Evolutionary conservation across 1,140 invertebrate species (phyloP).

Genomic region (Drosophila paulistorum): DNA sequence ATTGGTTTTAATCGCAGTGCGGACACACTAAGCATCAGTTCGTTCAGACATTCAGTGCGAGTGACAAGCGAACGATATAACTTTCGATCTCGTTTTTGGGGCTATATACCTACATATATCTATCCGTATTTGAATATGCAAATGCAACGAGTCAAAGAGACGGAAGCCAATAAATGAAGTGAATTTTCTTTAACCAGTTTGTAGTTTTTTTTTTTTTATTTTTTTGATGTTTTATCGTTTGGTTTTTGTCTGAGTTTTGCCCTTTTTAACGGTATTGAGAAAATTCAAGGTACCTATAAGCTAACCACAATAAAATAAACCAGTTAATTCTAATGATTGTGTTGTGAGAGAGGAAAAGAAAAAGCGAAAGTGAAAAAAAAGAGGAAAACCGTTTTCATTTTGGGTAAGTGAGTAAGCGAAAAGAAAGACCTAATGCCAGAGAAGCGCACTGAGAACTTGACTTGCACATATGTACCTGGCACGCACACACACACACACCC

Average conservation of each 20-base stretch:
- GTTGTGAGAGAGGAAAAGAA: constrained; percentile 31
- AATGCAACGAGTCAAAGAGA: constrained; percentile 28
- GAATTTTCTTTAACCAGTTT: constrained; percentile 69
- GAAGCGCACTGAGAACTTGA: constrained; percentile 7
- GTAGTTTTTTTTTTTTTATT: constrained; percentile 3
- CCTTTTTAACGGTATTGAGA: constrained; percentile 65
- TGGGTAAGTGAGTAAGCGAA: constrained; percentile 49
- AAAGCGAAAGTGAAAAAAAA: constrained; percentile 62
- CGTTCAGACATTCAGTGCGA: constrained; percentile 1
- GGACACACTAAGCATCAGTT: constrained; percentile 20
- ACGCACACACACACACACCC: constrained; percentile 3
- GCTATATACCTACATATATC: too few species aligned
- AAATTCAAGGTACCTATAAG: constrained; percentile 38
- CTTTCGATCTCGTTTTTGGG: constrained; percentile 11
- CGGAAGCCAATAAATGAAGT: constrained; percentile 35
- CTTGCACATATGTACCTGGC: constrained; percentile 10
- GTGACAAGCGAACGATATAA: background rate
- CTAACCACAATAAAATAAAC: constrained; percentile 29
- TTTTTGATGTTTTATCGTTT: constrained; percentile 5
- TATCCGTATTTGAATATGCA: constrained; percentile 40
- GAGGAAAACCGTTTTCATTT: constrained; percentile 9
- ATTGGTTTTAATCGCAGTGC: constrained; percentile 34
- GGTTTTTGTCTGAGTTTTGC: too few species aligned
- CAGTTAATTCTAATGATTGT: constrained; percentile 29
- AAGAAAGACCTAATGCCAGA: constrained; percentile 33